Conservation (phyloP, 2,797 vertebrate genomes). For the Phalloptychus januarius region DNA sequence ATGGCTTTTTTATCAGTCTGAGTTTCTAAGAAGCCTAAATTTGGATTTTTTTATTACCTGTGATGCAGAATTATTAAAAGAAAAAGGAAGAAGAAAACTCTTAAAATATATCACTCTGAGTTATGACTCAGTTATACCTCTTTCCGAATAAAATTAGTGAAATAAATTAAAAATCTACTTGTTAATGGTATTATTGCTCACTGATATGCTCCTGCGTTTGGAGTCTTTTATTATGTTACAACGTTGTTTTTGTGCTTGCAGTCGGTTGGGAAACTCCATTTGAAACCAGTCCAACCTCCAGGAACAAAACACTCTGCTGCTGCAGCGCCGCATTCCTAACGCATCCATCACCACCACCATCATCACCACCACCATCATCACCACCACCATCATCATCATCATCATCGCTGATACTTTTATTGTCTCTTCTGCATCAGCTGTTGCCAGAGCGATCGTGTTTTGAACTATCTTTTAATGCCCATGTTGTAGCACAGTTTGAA, state of each 20-base stretch:
- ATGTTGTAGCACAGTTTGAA: neutral
- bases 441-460: neutral
- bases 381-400: too few relatives aligned
- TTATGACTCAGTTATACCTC: neutral
- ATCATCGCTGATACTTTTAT: neutral
- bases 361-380: too few relatives aligned
- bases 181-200: neutral
- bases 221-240: neutral
- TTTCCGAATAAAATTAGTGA: neutral
- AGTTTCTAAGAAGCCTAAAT: neutral
- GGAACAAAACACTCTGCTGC: neutral
- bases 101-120: neutral
- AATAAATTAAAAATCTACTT: neutral
- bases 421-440: neutral
- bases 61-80: neutral
- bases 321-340: neutral
- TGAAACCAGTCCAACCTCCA: neutral
- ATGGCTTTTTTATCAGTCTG: neutral
- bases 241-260: neutral
- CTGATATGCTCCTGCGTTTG: neutral
- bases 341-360: neutral
- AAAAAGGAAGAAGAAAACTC: neutral
- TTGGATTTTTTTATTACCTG: neutral
- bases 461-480: neutral
- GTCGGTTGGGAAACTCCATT: neutral